A percentile compares a stretch with the other conserved stretches of the same genome.
These are phyloP conservation scores for Lasaia peninsularis DNA, from an alignment of 1,140 invertebrate species.

Conservation along the genomic window DNA sequence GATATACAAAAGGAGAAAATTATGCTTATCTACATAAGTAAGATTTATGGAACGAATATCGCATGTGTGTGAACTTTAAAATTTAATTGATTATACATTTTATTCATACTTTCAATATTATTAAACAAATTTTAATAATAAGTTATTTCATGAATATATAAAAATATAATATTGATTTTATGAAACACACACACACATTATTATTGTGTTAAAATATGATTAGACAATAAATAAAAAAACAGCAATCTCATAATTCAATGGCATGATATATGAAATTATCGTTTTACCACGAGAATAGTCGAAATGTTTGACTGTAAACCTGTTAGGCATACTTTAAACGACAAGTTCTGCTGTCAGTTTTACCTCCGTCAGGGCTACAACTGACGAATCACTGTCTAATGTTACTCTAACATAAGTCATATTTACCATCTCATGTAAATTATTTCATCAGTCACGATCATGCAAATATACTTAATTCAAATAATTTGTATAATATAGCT, in stretches of 20 bases:
- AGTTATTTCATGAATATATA: too few relatives aligned
- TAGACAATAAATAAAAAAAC: neutral
- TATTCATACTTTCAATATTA: too few relatives aligned
- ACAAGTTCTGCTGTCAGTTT: too few relatives aligned
- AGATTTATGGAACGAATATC: too few relatives aligned
- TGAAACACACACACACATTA: neutral
- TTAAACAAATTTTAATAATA: too few relatives aligned
- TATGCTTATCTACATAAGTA: too few relatives aligned
- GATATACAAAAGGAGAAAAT: too few relatives aligned
- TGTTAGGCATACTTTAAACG: neutral
- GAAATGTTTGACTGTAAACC: neutral
- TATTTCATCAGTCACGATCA: neutral
- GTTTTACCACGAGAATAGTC: neutral
- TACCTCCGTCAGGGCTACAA: too few relatives aligned
- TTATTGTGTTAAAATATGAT: neutral
- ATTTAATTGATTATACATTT: too few relatives aligned
- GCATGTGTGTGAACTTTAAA: too few relatives aligned
- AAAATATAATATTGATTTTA: neutral
- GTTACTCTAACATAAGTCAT: slow-evolving; percentile 22
- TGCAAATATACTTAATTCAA: too few relatives aligned
- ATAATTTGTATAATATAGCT: too few relatives aligned
- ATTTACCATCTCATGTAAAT: slow-evolving; percentile 25
- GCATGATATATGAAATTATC: neutral
- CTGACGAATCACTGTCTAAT: slow-evolving; percentile 16
- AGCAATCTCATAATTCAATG: neutral